Evolutionary conservation across 2,113 vertebrate species (phyloP).

Genomic region (Phasianus colchicus): DNA sequence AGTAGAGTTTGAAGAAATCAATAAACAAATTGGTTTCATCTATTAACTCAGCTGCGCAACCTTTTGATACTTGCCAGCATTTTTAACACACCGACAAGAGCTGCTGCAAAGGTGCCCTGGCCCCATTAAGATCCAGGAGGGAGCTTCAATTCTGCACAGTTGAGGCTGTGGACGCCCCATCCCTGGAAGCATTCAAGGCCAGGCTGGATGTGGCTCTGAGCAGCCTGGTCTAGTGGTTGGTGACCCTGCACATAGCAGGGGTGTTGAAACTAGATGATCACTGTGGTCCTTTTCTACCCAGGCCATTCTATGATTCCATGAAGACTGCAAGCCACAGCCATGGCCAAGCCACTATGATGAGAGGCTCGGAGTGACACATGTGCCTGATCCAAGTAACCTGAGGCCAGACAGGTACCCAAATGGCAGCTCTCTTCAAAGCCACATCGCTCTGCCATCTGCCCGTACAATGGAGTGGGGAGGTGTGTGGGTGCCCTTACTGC

Average conservation of each 20-base stretch:
- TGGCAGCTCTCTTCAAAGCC: neutral
- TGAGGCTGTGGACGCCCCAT: neutral
- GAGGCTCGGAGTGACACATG: neutral
- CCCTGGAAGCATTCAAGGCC: too few species aligned
- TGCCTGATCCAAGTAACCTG: neutral
- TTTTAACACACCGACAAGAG: neutral
- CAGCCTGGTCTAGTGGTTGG: too few species aligned
- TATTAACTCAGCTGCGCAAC: neutral
- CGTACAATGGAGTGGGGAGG: neutral
- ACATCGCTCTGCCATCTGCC: neutral
- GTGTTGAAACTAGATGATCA: too few species aligned
- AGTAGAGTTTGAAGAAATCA: neutral
- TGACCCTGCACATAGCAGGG: too few species aligned
- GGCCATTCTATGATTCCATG: neutral
- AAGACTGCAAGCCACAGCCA: neutral
- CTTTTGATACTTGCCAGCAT: neutral
- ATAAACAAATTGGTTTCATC: neutral
- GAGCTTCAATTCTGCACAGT: neutral
- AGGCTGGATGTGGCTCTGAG: too few species aligned
- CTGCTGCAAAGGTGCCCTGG: neutral
- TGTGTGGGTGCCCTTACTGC: neutral
- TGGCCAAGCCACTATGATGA: neutral
- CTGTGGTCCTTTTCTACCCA: too few species aligned
- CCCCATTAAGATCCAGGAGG: neutral
- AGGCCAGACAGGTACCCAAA: neutral